Evolutionary conservation across 2,888 invertebrate species (phyloP).

Genomic region (Lasioglossum calceatum): DNA sequence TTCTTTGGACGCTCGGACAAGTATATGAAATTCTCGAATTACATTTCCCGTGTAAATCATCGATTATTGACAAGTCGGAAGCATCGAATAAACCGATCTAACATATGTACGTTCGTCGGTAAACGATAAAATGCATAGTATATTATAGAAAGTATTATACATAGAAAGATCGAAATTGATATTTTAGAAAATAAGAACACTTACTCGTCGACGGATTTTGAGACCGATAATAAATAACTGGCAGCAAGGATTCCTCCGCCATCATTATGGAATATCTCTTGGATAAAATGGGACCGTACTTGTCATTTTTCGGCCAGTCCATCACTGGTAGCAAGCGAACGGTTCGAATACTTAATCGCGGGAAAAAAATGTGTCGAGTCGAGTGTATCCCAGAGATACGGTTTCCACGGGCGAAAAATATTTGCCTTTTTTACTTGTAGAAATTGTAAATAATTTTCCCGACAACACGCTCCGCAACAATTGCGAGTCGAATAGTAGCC

Average conservation of each 20-base stretch:
- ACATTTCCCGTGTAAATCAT: not conserved
- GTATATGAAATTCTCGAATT: not conserved
- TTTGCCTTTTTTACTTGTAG: slow-evolving; percentile 41
- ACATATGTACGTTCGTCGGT: not conserved
- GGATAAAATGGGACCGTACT: slow-evolving; percentile 38
- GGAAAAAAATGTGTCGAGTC: slow-evolving; percentile 33
- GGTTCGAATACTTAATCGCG: slow-evolving; percentile 48
- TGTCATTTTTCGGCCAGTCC: slow-evolving; percentile 55
- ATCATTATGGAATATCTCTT: slow-evolving; percentile 46
- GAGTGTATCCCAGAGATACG: slow-evolving; percentile 71
- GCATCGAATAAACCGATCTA: not conserved
- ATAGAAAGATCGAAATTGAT: too few relatives aligned
- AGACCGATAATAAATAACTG: slow-evolving; percentile 47
- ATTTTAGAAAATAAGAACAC: not conserved
- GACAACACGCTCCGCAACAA: slow-evolving; percentile 26
- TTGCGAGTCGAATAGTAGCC: slow-evolving; percentile 32
- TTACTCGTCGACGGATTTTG: slow-evolving; percentile 51
- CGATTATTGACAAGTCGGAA: not conserved
- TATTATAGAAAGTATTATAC: not conserved
- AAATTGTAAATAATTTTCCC: slow-evolving; percentile 19
- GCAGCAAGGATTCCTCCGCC: slow-evolving; percentile 44
- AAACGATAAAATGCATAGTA: not conserved
- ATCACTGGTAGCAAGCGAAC: slow-evolving; percentile 17
- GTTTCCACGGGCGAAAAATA: slow-evolving; percentile 71
- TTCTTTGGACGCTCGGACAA: not conserved